A percentile compares a stretch with the other conserved stretches of the same genome.
Conservation (phyloP, 1,140 invertebrate species). For the Latrodectus geometricus region DNA sequence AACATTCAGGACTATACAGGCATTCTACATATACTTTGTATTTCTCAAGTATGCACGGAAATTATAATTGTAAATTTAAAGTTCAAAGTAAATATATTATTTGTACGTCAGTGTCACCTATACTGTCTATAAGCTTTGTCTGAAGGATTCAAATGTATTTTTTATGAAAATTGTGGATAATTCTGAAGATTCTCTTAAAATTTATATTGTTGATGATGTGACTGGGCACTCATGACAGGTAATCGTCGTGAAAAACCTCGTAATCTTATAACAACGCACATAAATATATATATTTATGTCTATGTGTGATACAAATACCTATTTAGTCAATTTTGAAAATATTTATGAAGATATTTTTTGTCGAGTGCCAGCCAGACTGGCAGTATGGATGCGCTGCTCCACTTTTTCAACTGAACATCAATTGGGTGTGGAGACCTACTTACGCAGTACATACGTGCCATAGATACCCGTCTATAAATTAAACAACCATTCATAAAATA, state of each 20-base stretch:
- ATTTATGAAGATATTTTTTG: too few species aligned
- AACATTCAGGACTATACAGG: neutral
- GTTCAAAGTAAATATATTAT: neutral
- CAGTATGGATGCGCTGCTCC: too few species aligned
- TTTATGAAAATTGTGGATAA: neutral
- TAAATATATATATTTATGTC: too few species aligned
- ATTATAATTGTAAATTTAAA: constrained; percentile 14
- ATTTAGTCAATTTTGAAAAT: too few species aligned
- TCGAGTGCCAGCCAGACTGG: too few species aligned
- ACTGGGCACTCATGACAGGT: constrained; percentile 22
- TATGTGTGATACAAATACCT: too few species aligned
- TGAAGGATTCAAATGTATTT: neutral
- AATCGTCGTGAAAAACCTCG: neutral
- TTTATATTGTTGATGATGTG: constrained; percentile 20
- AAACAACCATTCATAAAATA: too few species aligned
- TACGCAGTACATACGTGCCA: too few species aligned
- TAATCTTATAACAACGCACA: constrained; percentile 11
- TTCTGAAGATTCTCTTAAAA: constrained; percentile 14
- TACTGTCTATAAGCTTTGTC: neutral
- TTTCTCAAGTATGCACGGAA: constrained; percentile 5
- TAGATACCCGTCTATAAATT: too few species aligned
- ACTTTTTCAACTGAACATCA: too few species aligned
- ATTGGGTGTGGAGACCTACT: too few species aligned
- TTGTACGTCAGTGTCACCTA: constrained; percentile 6
- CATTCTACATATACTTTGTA: constrained; percentile 2